These are phyloP conservation scores for Oscheius onirici DNA, from an alignment of 2,888 invertebrate genomes.

Conservation along the genomic window DNA sequence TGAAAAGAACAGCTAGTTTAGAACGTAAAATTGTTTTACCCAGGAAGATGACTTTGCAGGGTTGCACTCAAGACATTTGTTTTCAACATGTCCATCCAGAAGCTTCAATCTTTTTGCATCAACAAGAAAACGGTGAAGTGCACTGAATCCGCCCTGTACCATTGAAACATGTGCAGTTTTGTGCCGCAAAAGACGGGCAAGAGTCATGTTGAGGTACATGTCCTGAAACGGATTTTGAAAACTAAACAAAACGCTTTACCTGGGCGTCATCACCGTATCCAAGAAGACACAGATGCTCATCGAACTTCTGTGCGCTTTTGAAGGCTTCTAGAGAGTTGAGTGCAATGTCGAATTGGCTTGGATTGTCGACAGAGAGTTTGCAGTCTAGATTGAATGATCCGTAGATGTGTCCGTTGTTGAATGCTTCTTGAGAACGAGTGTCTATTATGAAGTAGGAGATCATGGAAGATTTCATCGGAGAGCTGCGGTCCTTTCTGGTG, in stretches of 20 bases:
- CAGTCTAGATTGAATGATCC: conserved; percentile 98
- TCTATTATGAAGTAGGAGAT: conserved; percentile 80
- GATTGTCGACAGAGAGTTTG: conserved; percentile 95
- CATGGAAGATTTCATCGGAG: neutral
- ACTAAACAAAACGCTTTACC: neutral
- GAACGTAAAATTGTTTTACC: neutral
- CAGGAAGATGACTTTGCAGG: neutral
- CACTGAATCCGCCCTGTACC: conserved; percentile 86
- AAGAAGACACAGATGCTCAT: conserved; percentile 80
- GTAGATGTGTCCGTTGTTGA: conserved; percentile 93
- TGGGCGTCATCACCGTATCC: conserved; percentile 72
- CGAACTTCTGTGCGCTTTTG: conserved; percentile 80
- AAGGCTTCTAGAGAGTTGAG: conserved; percentile 89
- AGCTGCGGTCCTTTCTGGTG: conserved; percentile 77
- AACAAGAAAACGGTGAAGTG: conserved; percentile 18
- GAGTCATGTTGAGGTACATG: conserved; percentile 93
- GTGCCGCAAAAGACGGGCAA: conserved; percentile 93
- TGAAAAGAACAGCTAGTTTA: too few relatives aligned
- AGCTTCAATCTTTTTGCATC: conserved; percentile 3
- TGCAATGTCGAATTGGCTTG: conserved; percentile 90
- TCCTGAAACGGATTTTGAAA: conserved; percentile 33
- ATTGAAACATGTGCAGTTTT: conserved; percentile 91
- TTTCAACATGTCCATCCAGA: conserved; percentile 7
- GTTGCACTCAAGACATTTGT: conserved; percentile 25
- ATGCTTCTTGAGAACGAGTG: conserved; percentile 94